These are phyloP conservation scores for Arion vulgaris DNA, from an alignment of 1,140 invertebrate species.

Conservation along the genomic window DNA sequence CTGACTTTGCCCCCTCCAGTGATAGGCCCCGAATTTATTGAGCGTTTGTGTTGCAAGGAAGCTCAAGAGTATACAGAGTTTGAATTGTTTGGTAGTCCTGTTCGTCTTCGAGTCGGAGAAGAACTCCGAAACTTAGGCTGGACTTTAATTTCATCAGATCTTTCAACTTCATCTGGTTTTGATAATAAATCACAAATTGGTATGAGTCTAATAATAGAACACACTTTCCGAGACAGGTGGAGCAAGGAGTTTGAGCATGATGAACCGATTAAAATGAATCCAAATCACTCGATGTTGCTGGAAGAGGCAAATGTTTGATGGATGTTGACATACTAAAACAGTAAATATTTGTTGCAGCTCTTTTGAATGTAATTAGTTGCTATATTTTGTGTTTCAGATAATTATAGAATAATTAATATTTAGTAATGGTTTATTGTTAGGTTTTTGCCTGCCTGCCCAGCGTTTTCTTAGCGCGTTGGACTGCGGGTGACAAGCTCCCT, in stretches of 20 bases:
- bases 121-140: slow-evolving; percentile 85
- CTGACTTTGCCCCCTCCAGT: slow-evolving; percentile 55
- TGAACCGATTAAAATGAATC: slow-evolving; percentile 36
- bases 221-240: slow-evolving; percentile 65
- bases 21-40: slow-evolving; percentile 56
- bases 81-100: slow-evolving; percentile 59
- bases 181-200: slow-evolving; percentile 52
- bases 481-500: too few relatives aligned
- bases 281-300: slow-evolving; percentile 28
- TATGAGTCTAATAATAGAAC: slow-evolving; percentile 60
- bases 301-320: slow-evolving; percentile 35
- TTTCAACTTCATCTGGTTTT: slow-evolving; percentile 65
- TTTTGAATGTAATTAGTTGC: too few relatives aligned
- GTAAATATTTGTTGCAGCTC: too few relatives aligned
- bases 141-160: slow-evolving; percentile 80
- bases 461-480: too few relatives aligned
- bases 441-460: too few relatives aligned
- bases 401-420: too few relatives aligned
- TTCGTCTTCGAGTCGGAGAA: slow-evolving; percentile 67
- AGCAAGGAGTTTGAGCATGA: slow-evolving; percentile 38
- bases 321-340: too few relatives aligned
- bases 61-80: slow-evolving; percentile 60
- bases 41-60: slow-evolving; percentile 56
- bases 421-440: too few relatives aligned
- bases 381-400: too few relatives aligned